A percentile compares a stretch with the other conserved stretches of the same genome.
Conservation (phyloP, 2,888 invertebrate genomes). For the Iphiclides podalirius region DNA sequence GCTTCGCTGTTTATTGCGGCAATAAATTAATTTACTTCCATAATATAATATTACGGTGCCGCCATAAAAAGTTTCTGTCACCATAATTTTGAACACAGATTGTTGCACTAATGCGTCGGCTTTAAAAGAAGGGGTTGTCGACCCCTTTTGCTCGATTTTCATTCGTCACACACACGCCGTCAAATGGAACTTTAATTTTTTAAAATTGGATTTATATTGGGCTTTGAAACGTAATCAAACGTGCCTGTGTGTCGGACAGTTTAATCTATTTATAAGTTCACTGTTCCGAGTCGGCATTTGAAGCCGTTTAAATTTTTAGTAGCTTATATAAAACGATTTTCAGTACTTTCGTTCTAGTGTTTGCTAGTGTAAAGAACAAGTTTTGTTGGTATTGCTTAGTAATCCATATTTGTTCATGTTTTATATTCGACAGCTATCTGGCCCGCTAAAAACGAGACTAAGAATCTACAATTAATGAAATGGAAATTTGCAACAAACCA, state of each 20-base stretch:
- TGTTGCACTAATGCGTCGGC: slow-evolving; percentile 62
- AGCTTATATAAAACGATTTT: too few relatives aligned
- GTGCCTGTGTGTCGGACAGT: slow-evolving; percentile 10
- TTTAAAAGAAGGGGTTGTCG: slow-evolving; percentile 65
- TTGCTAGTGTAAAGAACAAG: too few relatives aligned
- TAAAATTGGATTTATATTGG: slow-evolving; percentile 73
- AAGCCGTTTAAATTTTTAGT: too few relatives aligned
- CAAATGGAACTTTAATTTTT: slow-evolving; percentile 74
- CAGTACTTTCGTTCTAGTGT: too few relatives aligned
- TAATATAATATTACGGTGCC: slow-evolving; percentile 57
- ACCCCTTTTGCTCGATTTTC: slow-evolving; percentile 59
- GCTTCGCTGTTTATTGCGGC: slow-evolving; percentile 54
- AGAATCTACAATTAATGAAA: too few relatives aligned
- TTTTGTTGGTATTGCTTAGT: too few relatives aligned
- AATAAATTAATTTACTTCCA: slow-evolving; percentile 71
- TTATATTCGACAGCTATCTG: too few relatives aligned
- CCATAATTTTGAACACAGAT: slow-evolving; percentile 75
- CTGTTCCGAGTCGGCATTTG: not conserved
- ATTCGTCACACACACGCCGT: slow-evolving; percentile 75
- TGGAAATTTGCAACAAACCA: too few relatives aligned
- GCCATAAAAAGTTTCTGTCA: slow-evolving; percentile 71
- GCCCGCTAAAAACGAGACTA: too few relatives aligned
- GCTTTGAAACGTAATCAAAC: slow-evolving; percentile 36
- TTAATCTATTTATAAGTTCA: slow-evolving; percentile 5
- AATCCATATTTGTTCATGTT: too few relatives aligned